Evolutionary conservation across 2,888 invertebrate genomes (phyloP).

Genomic region (Agriotes lineatus): DNA sequence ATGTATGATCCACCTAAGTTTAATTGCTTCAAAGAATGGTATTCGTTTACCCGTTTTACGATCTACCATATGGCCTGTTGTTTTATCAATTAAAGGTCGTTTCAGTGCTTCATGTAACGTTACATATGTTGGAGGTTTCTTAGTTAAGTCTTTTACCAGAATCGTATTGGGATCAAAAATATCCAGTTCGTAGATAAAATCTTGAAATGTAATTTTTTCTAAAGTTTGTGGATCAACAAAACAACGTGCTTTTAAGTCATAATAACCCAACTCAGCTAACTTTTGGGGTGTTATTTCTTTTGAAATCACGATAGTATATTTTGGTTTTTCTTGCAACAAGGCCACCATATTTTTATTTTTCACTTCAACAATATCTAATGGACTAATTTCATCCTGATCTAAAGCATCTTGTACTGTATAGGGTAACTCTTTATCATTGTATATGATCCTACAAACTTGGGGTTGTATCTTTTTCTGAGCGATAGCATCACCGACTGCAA

Average conservation of each 20-base stretch:
- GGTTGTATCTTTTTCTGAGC: constrained; percentile 76
- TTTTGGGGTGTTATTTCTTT: constrained; percentile 77
- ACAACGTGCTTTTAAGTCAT: constrained; percentile 78
- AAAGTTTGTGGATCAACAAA: constrained; percentile 88
- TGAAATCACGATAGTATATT: constrained; percentile 68
- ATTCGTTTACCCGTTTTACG: constrained; percentile 87
- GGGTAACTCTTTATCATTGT: constrained; percentile 74
- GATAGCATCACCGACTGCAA: constrained; percentile 68
- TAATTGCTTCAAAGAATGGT: constrained; percentile 86
- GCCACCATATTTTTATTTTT: constrained; percentile 74
- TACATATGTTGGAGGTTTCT: constrained; percentile 78
- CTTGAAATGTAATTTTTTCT: constrained; percentile 80
- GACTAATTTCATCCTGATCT: constrained; percentile 77
- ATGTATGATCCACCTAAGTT: constrained; percentile 82
- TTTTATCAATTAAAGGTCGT: constrained; percentile 83
- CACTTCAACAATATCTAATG: constrained; percentile 76
- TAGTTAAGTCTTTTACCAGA: constrained; percentile 81
- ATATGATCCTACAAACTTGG: constrained; percentile 67
- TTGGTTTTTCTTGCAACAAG: constrained; percentile 70
- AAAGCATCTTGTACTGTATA: constrained; percentile 78
- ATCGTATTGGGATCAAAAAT: constrained; percentile 81
- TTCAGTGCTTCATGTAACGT: constrained; percentile 84
- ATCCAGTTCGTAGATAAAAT: constrained; percentile 77
- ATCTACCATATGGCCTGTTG: constrained; percentile 88
- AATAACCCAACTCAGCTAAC: constrained; percentile 82